Evolutionary conservation across 1,140 invertebrate genomes (phyloP).

Genomic region (Babylonia areolata): DNA sequence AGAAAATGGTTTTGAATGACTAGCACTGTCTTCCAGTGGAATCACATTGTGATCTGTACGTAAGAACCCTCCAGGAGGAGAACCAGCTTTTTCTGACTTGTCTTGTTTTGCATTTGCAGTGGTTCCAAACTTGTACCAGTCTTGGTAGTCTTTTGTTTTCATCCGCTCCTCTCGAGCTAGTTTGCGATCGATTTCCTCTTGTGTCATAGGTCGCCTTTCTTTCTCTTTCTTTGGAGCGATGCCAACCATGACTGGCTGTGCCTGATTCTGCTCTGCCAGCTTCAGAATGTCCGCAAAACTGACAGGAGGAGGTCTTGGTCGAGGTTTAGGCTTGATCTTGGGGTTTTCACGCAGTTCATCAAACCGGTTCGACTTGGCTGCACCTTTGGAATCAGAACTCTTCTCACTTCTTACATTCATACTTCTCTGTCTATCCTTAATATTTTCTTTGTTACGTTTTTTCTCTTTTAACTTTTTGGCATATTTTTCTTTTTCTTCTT

Average conservation of each 20-base stretch:
- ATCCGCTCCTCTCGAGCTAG: conserved; percentile 4
- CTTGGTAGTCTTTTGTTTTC: conserved; percentile 31
- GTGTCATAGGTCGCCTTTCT: conserved; percentile 30
- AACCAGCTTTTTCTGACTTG: background rate
- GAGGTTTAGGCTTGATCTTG: conserved; percentile 21
- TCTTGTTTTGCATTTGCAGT: background rate
- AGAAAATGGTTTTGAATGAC: background rate
- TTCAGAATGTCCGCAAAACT: conserved; percentile 34
- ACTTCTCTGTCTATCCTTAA: background rate
- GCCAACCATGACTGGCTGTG: conserved; percentile 33
- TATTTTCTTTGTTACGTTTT: background rate
- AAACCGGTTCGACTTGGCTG: conserved; percentile 4
- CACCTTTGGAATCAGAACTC: background rate
- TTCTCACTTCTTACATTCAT: background rate
- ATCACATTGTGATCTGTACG: background rate
- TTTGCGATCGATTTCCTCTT: conserved; percentile 27
- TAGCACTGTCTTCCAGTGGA: background rate
- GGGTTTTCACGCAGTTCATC: background rate
- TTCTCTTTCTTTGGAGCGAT: conserved; percentile 17
- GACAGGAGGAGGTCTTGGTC: conserved; percentile 4
- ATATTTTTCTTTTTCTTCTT: background rate
- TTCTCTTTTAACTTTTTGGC: background rate
- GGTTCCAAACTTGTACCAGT: conserved; percentile 28
- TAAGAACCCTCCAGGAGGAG: background rate
- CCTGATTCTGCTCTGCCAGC: conserved; percentile 35